These are phyloP conservation scores for Dasyornis broadbenti DNA, from an alignment of 2,113 vertebrate genomes.

Conservation along the genomic window DNA sequence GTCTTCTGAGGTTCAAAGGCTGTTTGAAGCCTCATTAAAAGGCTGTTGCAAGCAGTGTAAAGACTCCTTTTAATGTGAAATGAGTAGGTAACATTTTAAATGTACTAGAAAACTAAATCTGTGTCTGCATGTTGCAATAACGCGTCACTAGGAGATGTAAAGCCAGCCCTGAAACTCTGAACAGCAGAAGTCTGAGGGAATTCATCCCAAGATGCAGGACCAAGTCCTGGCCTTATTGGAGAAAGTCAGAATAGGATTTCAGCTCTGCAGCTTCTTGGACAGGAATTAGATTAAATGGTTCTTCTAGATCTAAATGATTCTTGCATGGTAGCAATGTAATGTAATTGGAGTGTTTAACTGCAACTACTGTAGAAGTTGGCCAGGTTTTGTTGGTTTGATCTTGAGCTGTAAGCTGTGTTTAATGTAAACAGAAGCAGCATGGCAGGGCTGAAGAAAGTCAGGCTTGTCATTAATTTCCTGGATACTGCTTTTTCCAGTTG, in stretches of 20 bases:
- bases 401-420: background rate
- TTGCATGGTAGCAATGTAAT: background rate
- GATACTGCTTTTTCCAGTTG: background rate
- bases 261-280: background rate
- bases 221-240: background rate
- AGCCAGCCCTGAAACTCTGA: background rate
- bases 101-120: background rate
- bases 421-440: background rate
- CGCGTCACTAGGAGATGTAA: background rate
- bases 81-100: background rate
- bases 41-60: background rate
- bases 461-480: background rate
- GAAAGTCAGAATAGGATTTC: background rate
- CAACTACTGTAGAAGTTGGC: background rate
- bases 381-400: background rate
- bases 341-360: background rate
- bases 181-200: background rate
- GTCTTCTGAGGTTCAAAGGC: background rate
- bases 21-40: background rate
- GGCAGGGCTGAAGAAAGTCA: background rate
- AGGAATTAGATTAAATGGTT: background rate
- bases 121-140: background rate
- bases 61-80: background rate
- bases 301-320: background rate
- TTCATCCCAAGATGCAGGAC: background rate